Percentiles rank a stretch among this genome's conserved stretches.
Conservation (phyloP, 1,140 invertebrate genomes). For the Bombus picipes region DNA sequence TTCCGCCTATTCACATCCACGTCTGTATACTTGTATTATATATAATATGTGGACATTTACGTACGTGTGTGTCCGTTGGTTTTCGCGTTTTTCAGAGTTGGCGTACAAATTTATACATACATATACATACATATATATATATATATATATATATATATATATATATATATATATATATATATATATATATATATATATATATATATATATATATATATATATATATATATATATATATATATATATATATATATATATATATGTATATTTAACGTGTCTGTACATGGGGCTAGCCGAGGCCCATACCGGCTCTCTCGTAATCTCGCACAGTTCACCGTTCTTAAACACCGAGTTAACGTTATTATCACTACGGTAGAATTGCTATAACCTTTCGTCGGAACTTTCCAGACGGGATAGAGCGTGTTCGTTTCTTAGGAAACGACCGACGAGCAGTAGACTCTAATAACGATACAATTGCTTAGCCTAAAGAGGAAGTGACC, state of each 20-base stretch:
- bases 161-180: too few relatives aligned
- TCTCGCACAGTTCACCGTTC: conserved; percentile 61
- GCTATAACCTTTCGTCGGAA: conserved; percentile 47
- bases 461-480: conserved; percentile 38
- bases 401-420: conserved; percentile 1
- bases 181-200: too few relatives aligned
- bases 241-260: conserved; percentile 28
- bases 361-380: conserved; percentile 67
- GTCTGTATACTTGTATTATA: background rate
- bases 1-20: conserved; percentile 31
- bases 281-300: conserved; percentile 52
- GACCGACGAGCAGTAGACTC: conserved; percentile 44
- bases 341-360: conserved; percentile 70
- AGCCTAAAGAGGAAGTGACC: conserved; percentile 39
- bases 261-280: conserved; percentile 57
- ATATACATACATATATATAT: conserved; percentile 38
- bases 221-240: conserved; percentile 41
- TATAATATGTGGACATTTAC: conserved; percentile 19
- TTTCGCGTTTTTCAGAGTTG: background rate
- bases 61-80: conserved; percentile 20
- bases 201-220: too few relatives aligned
- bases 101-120: conserved; percentile 42
- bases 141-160: background rate
- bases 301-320: conserved; percentile 37
- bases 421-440: conserved; percentile 24